Evolutionary conservation across 2,113 vertebrate species (phyloP).

Genomic region (Prunella himalayana): DNA sequence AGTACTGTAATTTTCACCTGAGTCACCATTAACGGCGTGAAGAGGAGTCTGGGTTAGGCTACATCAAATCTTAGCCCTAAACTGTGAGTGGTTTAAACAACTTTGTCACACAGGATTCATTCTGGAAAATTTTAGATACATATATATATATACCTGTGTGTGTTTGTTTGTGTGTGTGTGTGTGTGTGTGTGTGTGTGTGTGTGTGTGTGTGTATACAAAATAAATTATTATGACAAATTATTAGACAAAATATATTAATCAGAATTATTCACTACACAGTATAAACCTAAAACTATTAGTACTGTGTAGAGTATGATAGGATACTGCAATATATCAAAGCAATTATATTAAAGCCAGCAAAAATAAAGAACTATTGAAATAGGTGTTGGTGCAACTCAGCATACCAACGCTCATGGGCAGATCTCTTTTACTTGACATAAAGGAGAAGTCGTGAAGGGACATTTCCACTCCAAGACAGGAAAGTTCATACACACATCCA

Average conservation of each 20-base stretch:
- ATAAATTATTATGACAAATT: not conserved
- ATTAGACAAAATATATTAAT: not conserved
- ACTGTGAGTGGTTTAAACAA: not conserved
- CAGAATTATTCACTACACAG: not conserved
- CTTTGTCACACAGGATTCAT: not conserved
- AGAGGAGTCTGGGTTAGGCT: not conserved
- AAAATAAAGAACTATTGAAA: not conserved
- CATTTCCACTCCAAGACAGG: not conserved
- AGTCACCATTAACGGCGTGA: no score
- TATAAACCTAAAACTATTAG: not conserved
- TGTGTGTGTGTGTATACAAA: not conserved
- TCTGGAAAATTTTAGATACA: not conserved
- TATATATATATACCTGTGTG: no score
- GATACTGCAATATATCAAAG: not conserved
- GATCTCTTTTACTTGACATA: not conserved
- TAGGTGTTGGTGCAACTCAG: not conserved
- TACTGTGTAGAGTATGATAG: not conserved
- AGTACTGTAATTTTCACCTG: no score
- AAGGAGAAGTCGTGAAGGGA: not conserved
- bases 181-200: no score
- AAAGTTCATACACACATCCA: not conserved
- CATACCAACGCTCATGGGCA: rapidly evolving
- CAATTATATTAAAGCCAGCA: not conserved
- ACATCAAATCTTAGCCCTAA: not conserved
- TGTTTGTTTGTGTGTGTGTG: no score